These are phyloP conservation scores for Anolis apletophallus DNA, from an alignment of 2,797 vertebrate genomes.

Conservation along the genomic window DNA sequence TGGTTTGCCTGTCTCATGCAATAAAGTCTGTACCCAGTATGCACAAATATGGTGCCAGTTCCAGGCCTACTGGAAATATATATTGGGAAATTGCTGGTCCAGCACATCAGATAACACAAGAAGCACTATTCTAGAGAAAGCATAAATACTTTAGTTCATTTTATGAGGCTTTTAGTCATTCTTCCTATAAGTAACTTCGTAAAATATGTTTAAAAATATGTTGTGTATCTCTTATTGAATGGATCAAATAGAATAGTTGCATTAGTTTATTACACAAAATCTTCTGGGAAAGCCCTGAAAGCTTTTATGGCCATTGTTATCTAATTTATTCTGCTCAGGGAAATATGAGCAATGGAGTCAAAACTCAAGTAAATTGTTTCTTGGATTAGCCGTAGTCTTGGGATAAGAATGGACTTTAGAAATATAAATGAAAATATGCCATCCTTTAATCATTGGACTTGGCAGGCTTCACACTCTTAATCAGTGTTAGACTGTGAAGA, in stretches of 20 bases:
- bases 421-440: slow-evolving; percentile 6
- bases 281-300: not conserved
- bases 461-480: slow-evolving; percentile 32
- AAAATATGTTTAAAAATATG: not conserved
- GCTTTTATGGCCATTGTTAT: not conserved
- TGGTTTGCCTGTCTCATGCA: no score
- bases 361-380: slow-evolving; percentile 33
- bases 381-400: not conserved
- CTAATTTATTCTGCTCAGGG: not conserved
- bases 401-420: slow-evolving; percentile 38
- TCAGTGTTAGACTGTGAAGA: not conserved
- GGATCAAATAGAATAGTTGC: no score
- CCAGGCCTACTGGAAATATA: no score
- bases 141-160: not conserved
- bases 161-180: not conserved
- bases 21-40: no score
- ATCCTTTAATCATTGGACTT: slow-evolving; percentile 40
- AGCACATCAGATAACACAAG: no score
- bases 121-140: not conserved
- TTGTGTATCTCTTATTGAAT: not conserved
- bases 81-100: no score
- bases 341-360: not conserved
- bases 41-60: no score
- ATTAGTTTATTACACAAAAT: not conserved
- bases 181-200: not conserved